Percentiles rank a stretch among this genome's conserved stretches.
Conservation (phyloP, 2,888 invertebrate species). For the Norana najaformis region DNA sequence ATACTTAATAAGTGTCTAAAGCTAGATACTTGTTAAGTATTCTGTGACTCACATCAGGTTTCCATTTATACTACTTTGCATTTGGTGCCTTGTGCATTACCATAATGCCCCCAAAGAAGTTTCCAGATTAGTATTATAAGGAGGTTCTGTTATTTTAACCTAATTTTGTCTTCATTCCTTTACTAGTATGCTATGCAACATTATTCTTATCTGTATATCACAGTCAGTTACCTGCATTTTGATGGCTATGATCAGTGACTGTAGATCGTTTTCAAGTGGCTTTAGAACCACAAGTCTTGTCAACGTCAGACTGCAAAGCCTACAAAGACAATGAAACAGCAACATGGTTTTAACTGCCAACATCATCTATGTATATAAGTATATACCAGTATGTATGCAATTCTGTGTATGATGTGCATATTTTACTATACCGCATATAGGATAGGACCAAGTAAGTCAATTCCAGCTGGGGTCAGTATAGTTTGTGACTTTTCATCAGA, state of each 20-base stretch:
- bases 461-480: neutral
- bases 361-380: neutral
- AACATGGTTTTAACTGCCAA: neutral
- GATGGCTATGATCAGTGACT: constrained; percentile 86
- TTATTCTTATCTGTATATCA: neutral
- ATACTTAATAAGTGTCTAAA: too few species aligned
- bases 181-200: neutral
- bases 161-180: too few species aligned
- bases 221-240: constrained; percentile 78
- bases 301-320: constrained; percentile 86
- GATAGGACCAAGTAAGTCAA: too few species aligned
- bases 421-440: too few species aligned
- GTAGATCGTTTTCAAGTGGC: constrained; percentile 77
- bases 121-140: neutral
- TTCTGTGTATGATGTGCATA: too few species aligned
- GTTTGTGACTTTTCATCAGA: too few species aligned
- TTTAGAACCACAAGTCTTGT: constrained; percentile 80
- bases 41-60: too few species aligned
- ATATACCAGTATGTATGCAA: too few species aligned
- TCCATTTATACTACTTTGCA: too few species aligned
- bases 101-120: neutral
- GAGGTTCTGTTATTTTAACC: too few species aligned
- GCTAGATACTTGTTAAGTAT: too few species aligned
- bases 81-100: neutral
- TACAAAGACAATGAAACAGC: constrained; percentile 63